phyloP scores from a whole-genome alignment of 1,140 invertebrate species.

The Onthophagus taurus region DNA sequence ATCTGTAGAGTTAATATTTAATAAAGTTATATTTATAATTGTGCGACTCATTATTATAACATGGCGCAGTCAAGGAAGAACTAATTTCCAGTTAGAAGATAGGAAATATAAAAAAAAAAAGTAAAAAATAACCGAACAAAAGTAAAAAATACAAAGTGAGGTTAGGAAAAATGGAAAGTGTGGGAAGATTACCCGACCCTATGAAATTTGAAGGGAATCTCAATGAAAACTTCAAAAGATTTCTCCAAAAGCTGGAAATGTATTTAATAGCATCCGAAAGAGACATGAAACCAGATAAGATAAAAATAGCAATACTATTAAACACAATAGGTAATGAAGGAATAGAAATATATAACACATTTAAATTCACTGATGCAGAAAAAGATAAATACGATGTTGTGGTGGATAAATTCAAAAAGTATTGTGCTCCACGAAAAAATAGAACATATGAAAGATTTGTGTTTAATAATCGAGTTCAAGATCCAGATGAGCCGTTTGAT shows the following conservation, averaged over 20 bases:
- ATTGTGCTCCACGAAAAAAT: slow-evolving; percentile 22
- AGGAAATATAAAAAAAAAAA: no score
- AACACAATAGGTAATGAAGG: slow-evolving; percentile 17
- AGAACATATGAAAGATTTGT: slow-evolving; percentile 18
- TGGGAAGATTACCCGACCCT: slow-evolving; percentile 1
- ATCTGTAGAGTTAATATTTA: no score
- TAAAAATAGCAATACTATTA: slow-evolving; percentile 18
- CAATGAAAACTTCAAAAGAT: slow-evolving; percentile 20
- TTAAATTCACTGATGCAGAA: slow-evolving; percentile 16
- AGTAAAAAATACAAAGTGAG: no score
- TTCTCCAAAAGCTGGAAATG: slow-evolving; percentile 18
- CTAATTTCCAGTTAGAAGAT: no score
- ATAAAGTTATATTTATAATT: no score
- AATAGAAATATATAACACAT: slow-evolving; percentile 19
- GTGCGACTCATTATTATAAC: no score
- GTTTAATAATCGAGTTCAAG: slow-evolving; percentile 24
- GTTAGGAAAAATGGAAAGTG: slow-evolving; percentile 8
- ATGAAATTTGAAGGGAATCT: slow-evolving; percentile 25
- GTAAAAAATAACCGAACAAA: no score
- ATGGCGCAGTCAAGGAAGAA: no score
- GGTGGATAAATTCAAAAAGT: slow-evolving; percentile 20
- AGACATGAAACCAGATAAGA: slow-evolving; percentile 7
- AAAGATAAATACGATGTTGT: slow-evolving; percentile 18
- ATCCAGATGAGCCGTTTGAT: slow-evolving; percentile 27
- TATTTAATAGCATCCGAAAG: slow-evolving; percentile 15